These are phyloP conservation scores for Spodoptera litura DNA, from an alignment of 1,140 invertebrate genomes.

Conservation along the genomic window DNA sequence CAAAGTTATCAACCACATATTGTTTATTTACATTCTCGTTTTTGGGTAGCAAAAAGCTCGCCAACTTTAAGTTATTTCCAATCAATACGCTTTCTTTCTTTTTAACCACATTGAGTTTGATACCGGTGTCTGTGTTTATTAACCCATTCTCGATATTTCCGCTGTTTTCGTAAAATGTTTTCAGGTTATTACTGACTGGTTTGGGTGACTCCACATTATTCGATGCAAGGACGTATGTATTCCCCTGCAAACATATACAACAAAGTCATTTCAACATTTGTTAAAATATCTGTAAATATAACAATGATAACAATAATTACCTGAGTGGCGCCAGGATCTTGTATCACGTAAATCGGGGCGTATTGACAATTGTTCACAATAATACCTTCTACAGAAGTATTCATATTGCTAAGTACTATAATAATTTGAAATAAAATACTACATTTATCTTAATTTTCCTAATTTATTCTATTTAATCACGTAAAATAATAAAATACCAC, in stretches of 20 bases:
- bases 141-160: slow-evolving; percentile 79
- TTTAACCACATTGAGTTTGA: neutral
- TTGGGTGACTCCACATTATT: slow-evolving; percentile 61
- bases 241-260: slow-evolving; percentile 66
- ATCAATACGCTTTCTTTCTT: slow-evolving; percentile 40
- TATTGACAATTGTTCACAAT: slow-evolving; percentile 77
- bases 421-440: slow-evolving; percentile 25
- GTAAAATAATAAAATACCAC: slow-evolving; percentile 40
- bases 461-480: neutral
- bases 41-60: slow-evolving; percentile 76
- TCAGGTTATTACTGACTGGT: slow-evolving; percentile 74
- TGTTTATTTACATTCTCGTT: slow-evolving; percentile 62
- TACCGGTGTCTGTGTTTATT: slow-evolving; percentile 9
- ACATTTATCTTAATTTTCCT: slow-evolving; percentile 38
- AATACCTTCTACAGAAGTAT: slow-evolving; percentile 55
- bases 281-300: slow-evolving; percentile 40
- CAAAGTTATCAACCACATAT: slow-evolving; percentile 64
- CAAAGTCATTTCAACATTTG: slow-evolving; percentile 5
- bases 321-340: slow-evolving; percentile 73
- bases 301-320: slow-evolving; percentile 61
- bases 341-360: slow-evolving; percentile 77
- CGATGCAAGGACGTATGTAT: slow-evolving; percentile 69
- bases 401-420: slow-evolving; percentile 31
- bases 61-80: slow-evolving; percentile 79
- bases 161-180: slow-evolving; percentile 82